Percentiles rank a stretch among this genome's conserved stretches.
phyloP scores from a whole-genome alignment of 2,113 vertebrate genomes.

The Cyanoderma ruficeps region DNA sequence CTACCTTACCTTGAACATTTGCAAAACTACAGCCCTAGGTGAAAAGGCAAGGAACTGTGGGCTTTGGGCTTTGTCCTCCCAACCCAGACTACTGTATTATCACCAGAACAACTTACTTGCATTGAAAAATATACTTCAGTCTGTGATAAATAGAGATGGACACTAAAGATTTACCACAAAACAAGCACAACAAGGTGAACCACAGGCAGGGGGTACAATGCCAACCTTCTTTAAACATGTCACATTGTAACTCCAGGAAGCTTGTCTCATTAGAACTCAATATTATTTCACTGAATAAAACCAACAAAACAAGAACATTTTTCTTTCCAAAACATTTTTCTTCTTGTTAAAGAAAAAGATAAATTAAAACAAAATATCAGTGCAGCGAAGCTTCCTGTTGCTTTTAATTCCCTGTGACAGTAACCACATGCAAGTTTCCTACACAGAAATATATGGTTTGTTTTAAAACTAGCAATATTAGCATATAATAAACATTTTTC shows the following conservation, averaged over 20 bases:
- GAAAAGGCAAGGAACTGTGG: background rate
- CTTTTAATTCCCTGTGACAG: constrained; percentile 21
- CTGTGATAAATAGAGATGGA: background rate
- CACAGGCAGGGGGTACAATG: background rate
- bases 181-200: constrained; percentile 21
- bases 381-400: background rate
- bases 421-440: constrained; percentile 8
- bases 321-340: constrained; percentile 15
- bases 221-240: background rate
- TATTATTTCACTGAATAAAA: background rate
- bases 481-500: constrained; percentile 4
- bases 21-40: background rate
- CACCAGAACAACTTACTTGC: background rate
- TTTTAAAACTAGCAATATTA: constrained; percentile 36
- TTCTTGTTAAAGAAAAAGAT: background rate
- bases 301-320: background rate
- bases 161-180: background rate
- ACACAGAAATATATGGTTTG: constrained; percentile 13
- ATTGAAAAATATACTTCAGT: background rate
- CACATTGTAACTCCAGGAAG: constrained; percentile 12
- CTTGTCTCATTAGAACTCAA: background rate
- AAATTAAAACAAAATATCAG: constrained; percentile 10
- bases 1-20: background rate
- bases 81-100: background rate
- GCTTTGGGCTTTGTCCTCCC: background rate